phyloP scores from a whole-genome alignment of 2,113 vertebrate genomes.

The Plestiodon gilberti region DNA sequence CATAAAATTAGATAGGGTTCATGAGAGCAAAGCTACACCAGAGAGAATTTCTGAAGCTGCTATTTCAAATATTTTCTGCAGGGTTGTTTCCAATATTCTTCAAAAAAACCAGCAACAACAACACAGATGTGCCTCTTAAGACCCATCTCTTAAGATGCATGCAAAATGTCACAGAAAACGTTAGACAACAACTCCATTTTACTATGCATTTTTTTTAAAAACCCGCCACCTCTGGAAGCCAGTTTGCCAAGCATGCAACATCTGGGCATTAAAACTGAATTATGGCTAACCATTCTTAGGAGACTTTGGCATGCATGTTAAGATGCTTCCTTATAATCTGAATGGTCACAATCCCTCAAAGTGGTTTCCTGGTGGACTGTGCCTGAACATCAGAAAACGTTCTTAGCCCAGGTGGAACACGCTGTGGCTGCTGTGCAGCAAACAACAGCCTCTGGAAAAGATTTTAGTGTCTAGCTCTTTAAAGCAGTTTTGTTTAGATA shows the following conservation, averaged over 20 bases:
- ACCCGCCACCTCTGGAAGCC: not conserved
- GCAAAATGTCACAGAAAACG: conserved; percentile 7
- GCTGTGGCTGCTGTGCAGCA: not conserved
- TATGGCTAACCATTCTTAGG: conserved; percentile 9
- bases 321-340: not conserved
- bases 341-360: not conserved
- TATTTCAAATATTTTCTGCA: not conserved
- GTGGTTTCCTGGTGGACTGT: not conserved
- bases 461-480: conserved; percentile 4
- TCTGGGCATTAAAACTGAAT: not conserved
- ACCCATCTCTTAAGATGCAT: not conserved
- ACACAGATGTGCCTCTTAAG: not conserved
- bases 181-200: not conserved
- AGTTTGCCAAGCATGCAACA: conserved; percentile 2
- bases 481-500: conserved; percentile 26
- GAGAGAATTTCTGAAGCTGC: conserved; percentile 7
- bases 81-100: not conserved
- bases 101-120: not conserved
- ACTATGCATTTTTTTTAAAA: not conserved
- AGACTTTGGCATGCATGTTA: conserved; percentile 12
- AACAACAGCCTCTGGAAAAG: conserved; percentile 8
- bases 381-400: not conserved
- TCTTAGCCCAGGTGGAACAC: not conserved
- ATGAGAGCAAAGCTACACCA: not conserved
- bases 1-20: not conserved